Conservation (phyloP, 2,888 invertebrate genomes). For the Clivina fossor region DNA sequence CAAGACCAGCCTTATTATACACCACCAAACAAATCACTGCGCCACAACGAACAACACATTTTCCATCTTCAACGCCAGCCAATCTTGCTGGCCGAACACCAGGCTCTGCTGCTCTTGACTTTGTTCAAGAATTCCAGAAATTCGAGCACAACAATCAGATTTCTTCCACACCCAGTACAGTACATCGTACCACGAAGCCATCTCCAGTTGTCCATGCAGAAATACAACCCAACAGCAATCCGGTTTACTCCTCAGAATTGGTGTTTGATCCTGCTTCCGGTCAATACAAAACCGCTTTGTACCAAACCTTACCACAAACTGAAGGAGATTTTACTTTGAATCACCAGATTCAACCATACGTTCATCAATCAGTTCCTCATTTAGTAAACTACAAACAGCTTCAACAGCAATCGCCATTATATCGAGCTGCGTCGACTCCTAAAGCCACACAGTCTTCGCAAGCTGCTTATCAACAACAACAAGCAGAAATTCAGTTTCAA, state of each 20-base stretch:
- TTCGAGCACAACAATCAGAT: constrained; percentile 69
- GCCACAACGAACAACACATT: constrained; percentile 42
- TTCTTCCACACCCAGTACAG: constrained; percentile 57
- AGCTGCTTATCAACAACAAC: constrained; percentile 62
- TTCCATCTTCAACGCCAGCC: constrained; percentile 52
- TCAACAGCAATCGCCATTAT: constrained; percentile 58
- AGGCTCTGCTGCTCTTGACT: constrained; percentile 56
- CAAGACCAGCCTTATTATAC: constrained; percentile 53
- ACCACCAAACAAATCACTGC: constrained; percentile 48
- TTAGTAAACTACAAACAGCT: constrained; percentile 63
- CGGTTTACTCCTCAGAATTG: constrained; percentile 76
- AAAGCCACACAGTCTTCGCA: constrained; percentile 43
- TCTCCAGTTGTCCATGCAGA: constrained; percentile 47
- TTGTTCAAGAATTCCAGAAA: constrained; percentile 74
- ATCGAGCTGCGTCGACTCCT: constrained; percentile 50
- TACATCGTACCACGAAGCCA: constrained; percentile 49
- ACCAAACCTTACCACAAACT: constrained; percentile 73
- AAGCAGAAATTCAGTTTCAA: constrained; percentile 64
- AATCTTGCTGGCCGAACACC: constrained; percentile 44
- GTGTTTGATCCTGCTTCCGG: constrained; percentile 76
- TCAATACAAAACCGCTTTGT: constrained; percentile 76
- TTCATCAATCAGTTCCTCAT: constrained; percentile 57
- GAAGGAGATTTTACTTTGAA: constrained; percentile 71
- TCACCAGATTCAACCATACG: constrained; percentile 75
- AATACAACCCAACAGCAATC: constrained; percentile 56